Conservation (phyloP, 2,888 invertebrate species). For the Tinea pellionella region DNA sequence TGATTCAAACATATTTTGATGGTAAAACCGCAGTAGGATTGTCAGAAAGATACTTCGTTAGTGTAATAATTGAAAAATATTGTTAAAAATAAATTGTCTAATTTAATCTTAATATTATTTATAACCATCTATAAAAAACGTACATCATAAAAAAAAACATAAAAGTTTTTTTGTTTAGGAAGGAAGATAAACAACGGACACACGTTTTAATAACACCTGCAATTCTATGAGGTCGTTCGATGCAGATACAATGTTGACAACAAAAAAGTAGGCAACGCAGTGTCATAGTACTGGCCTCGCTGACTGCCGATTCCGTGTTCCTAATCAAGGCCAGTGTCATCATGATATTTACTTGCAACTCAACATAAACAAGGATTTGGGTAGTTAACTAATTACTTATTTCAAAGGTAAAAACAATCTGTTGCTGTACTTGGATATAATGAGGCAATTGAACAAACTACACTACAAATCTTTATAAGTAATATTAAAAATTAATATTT, state of each 20-base stretch:
- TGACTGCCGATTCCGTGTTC: slow-evolving; percentile 38
- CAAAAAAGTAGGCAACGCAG: slow-evolving; percentile 20
- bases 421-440: background rate
- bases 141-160: no score
- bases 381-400: background rate
- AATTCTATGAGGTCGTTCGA: slow-evolving; percentile 23
- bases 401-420: background rate
- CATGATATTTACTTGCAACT: slow-evolving; percentile 1
- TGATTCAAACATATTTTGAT: no score
- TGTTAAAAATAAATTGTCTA: no score
- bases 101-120: no score
- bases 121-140: no score
- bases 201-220: background rate
- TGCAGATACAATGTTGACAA: slow-evolving; percentile 27
- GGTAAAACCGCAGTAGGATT: no score
- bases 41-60: no score
- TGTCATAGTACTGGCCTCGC: slow-evolving; percentile 44
- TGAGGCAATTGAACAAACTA: no score
- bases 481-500: no score
- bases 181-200: background rate
- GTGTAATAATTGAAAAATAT: no score
- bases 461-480: no score
- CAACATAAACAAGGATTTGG: background rate
- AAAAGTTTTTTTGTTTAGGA: no score
- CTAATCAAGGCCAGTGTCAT: slow-evolving; percentile 30